Evolutionary conservation across 2,888 invertebrate genomes (phyloP), one percentile per base, ranked within the genome.

Genomic region (Trachelus stipa): DNA sequence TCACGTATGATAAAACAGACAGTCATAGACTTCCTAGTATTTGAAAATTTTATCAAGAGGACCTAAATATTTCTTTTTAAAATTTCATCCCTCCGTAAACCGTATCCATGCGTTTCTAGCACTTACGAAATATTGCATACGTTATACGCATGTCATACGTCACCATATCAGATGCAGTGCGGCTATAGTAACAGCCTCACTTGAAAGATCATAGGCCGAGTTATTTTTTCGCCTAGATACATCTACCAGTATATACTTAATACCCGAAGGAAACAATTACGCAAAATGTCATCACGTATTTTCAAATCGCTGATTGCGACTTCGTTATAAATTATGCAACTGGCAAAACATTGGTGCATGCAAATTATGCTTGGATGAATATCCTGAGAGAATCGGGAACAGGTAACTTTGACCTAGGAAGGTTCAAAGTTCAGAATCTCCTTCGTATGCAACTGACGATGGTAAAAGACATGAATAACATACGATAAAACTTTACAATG

Each of bases 171-270:
- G 56, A 56, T 56, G 56, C 56, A 56, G 9, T 1, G 23, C 56
- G 2, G 9, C 56, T 56, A 9, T 23, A 9, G 23, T 9, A 23
- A 9, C 23, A 56, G 56, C 56, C 23, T 56, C 23, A 56, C 23
- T 56, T 2, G 23, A 12, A 56, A 68, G 33, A 40, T 69, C 71
- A 68, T 34, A 69, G 73, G 74, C 35, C 76, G 30, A 56, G 69
- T n/a, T 4, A 75, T 76, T 73, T 76, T 76, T 81, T 69, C 68
- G 40, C 76, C 71, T 75, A 76, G 31, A 40, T 80, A 56, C 56
- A 9, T 23, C 6, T 23, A 56, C 56, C 23, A 9, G 23, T 56
- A 23, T 56, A 23, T 23, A 56, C 23, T 56, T 56, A 56, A 56
- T 56, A 40, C 2, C 2, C 56, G 23, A 23, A 56, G 56, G 56